Percentiles rank a stretch among this genome's conserved stretches.
These are phyloP conservation scores for cat (Felis catus) DNA, from an alignment of 2,113 vertebrate species.

Conservation along the genomic window F.catus_Fca126_mat1.0 CM031413.1:124881501-124882000, in stretches of 20 bases:
- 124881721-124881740: not conserved
- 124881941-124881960: constrained; percentile 65
- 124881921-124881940: constrained; percentile 31
- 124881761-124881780: not conserved
- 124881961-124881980: constrained; percentile 52
- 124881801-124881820: not conserved
- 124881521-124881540: not conserved
- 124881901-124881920: constrained; percentile 32
- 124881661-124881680: not conserved
- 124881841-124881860: not conserved
- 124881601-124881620: not conserved
- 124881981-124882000: constrained; percentile 61
- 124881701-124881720: not conserved
- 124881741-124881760: not conserved
- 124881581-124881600: not conserved
- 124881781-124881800: not conserved
- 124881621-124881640: not conserved
- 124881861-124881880: not conserved
- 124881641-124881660: not conserved
- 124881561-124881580: not conserved
- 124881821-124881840: constrained; percentile 3
- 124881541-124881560: not conserved
- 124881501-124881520: not conserved
- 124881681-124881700: not conserved
- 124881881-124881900: not conserved